Percentiles rank a stretch among this genome's conserved stretches.
These are phyloP conservation scores for Griposia aprilina DNA, from an alignment of 2,888 invertebrate species.

Conservation along the genomic window DNA sequence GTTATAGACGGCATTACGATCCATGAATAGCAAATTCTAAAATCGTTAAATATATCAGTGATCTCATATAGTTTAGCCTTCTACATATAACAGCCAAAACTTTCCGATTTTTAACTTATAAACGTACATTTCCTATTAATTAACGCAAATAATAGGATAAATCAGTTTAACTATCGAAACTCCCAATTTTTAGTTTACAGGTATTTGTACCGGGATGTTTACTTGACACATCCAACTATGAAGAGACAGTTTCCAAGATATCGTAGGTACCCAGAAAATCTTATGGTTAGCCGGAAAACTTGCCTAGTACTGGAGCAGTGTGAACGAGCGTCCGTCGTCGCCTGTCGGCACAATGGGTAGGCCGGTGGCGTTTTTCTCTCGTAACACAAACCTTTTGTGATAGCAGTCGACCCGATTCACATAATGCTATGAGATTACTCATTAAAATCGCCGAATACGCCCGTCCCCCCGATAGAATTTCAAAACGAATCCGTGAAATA, in stretches of 20 bases:
- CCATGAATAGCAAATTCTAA: conserved; percentile 58
- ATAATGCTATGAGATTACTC: conserved; percentile 77
- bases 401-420: conserved; percentile 67
- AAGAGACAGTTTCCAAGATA: neutral
- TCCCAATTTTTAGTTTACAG: neutral
- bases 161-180: neutral
- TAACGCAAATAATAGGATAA: neutral
- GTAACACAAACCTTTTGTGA: conserved; percentile 79
- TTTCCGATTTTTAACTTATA: neutral
- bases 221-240: neutral
- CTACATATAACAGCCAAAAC: neutral
- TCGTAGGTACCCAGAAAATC: neutral
- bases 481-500: conserved; percentile 46
- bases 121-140: neutral
- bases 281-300: conserved; percentile 15
- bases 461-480: conserved; percentile 42
- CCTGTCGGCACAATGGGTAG: conserved; percentile 75
- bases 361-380: conserved; percentile 71
- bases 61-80: neutral
- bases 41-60: conserved; percentile 34
- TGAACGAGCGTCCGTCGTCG: conserved; percentile 69
- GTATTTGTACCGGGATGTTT: neutral
- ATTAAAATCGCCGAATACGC: conserved; percentile 71
- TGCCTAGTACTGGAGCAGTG: conserved; percentile 29
- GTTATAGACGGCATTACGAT: conserved; percentile 66